These are phyloP conservation scores for Micromussa lordhowensis DNA, from an alignment of 92 coral and sea anemone species.

Conservation along the genomic window DNA sequence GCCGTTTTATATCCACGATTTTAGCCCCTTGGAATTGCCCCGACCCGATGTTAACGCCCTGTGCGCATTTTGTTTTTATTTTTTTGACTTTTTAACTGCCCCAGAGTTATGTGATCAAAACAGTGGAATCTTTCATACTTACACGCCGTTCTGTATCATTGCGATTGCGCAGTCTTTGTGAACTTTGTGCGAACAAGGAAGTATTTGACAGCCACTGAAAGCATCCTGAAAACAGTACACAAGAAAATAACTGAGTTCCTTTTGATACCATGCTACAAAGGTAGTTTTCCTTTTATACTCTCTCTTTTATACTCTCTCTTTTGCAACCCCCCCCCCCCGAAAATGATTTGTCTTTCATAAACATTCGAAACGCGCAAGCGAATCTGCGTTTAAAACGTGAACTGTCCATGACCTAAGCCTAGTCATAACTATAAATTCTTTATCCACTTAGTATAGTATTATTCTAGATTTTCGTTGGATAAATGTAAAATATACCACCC, in stretches of 20 bases:
- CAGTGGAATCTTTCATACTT: constrained; percentile 32
- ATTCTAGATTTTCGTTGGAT: neutral
- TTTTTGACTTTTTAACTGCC: no score
- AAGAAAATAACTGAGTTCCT: neutral
- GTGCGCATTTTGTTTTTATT: no score
- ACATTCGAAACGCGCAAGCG: no score
- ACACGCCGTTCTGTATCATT: constrained; percentile 83
- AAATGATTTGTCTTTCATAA: neutral
- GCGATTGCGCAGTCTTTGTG: constrained; percentile 82
- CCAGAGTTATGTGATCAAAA: neutral
- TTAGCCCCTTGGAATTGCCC: no score
- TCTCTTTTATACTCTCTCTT: no score
- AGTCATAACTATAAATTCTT: neutral
- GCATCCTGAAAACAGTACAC: constrained; percentile 68
- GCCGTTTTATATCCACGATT: no score
- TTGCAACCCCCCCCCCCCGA: no score
- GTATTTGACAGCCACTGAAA: constrained; percentile 85
- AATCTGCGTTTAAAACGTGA: no score
- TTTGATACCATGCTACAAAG: neutral
- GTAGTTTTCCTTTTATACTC: neutral
- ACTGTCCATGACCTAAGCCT: neutral
- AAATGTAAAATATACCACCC: neutral
- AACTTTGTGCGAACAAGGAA: constrained; percentile 88
- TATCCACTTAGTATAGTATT: neutral
- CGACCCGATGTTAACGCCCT: no score